Evolutionary conservation across 2,888 invertebrate species (phyloP).

Genomic region (Cosmia pyralina): DNA sequence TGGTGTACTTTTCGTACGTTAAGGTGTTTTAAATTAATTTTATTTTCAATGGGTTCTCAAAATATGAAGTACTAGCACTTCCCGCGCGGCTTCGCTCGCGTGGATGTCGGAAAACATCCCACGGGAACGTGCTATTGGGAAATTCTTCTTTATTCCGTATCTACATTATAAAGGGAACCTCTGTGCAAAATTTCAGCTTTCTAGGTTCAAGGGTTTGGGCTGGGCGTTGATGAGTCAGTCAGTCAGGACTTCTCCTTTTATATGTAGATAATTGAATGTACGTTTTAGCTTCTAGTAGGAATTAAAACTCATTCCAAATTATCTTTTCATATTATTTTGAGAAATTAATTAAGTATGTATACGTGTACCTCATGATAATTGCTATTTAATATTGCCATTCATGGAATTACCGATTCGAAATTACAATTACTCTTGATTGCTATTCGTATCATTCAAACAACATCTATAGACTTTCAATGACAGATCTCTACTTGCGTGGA

Average conservation of each 20-base stretch:
- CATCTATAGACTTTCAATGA: neutral
- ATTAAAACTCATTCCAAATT: neutral
- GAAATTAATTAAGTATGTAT: neutral
- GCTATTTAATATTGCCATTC: slow-evolving; percentile 1
- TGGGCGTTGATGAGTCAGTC: too few species aligned
- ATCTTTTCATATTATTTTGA: neutral
- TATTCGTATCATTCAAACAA: slow-evolving; percentile 8
- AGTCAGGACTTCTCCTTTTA: too few species aligned
- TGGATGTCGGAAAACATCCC: too few species aligned
- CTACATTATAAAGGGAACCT: too few species aligned
- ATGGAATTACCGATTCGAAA: neutral
- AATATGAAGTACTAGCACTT: too few species aligned
- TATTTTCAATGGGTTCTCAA: too few species aligned
- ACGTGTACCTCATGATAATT: neutral
- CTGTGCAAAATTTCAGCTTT: too few species aligned
- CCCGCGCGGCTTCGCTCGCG: too few species aligned
- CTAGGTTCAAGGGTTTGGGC: too few species aligned
- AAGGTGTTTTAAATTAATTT: slow-evolving; percentile 9
- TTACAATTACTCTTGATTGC: neutral
- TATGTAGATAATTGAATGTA: too few species aligned
- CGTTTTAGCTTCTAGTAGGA: neutral
- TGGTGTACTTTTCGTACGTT: neutral
- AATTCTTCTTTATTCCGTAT: too few species aligned
- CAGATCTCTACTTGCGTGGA: neutral
- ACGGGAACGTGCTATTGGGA: too few species aligned